Conservation (phyloP, 1,140 invertebrate species). For the Drosophila arawakana region DNA sequence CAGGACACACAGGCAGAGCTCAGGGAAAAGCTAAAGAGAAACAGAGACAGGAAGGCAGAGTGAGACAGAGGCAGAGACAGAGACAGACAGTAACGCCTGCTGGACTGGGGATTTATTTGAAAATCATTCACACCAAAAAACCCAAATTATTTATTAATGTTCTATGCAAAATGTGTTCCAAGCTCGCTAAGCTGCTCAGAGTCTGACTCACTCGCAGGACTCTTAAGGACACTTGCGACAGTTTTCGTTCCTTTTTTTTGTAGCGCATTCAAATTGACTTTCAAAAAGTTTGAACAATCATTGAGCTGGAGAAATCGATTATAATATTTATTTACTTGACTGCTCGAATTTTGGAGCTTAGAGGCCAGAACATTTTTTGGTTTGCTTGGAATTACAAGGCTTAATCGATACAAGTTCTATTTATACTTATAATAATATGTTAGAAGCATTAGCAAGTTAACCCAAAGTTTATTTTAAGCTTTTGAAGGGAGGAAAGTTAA, state of each 20-base stretch:
- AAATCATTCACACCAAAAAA: slow-evolving; percentile 76
- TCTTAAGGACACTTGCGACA: slow-evolving; percentile 24
- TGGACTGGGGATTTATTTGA: slow-evolving; percentile 65
- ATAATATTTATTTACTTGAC: slow-evolving; percentile 27
- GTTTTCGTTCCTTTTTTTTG: background rate
- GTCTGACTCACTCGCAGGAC: slow-evolving; percentile 1
- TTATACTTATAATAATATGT: slow-evolving; percentile 9
- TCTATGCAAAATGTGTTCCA: slow-evolving; percentile 61
- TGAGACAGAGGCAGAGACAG: background rate
- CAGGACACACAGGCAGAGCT: slow-evolving; percentile 28
- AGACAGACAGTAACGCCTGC: slow-evolving; percentile 2
- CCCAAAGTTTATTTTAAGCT: background rate
- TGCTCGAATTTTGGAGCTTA: slow-evolving; percentile 9
- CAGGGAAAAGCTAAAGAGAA: background rate
- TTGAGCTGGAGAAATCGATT: slow-evolving; percentile 47
- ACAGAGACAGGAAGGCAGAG: background rate
- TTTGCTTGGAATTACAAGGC: slow-evolving; percentile 7
- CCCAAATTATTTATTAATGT: slow-evolving; percentile 79
- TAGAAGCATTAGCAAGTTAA: background rate
- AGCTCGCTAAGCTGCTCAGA: slow-evolving; percentile 21
- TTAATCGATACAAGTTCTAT: slow-evolving; percentile 21
- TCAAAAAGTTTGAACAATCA: slow-evolving; percentile 20
- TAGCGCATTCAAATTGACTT: slow-evolving; percentile 28
- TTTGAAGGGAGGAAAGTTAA: too few species aligned
- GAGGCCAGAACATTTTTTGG: slow-evolving; percentile 8